Conservation (phyloP, 1,140 invertebrate species). For the Reticulitermes speratus region DNA sequence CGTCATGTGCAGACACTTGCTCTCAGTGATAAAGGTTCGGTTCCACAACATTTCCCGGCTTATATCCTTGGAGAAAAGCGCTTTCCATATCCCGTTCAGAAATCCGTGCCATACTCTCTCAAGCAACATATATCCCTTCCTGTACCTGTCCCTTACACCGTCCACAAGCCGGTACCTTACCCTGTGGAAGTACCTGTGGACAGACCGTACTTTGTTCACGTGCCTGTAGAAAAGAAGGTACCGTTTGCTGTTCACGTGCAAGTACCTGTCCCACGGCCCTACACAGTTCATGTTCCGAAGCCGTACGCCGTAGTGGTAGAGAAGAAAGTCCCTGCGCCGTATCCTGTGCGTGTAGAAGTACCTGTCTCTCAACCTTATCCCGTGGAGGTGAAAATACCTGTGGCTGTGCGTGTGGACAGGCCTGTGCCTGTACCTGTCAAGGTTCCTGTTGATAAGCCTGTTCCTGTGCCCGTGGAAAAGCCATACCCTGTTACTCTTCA, state of each 20-base stretch:
- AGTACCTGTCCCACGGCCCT: constrained; percentile 73
- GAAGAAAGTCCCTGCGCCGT: constrained; percentile 33
- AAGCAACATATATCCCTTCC: neutral
- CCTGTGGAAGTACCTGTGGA: constrained; percentile 70
- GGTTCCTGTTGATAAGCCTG: neutral
- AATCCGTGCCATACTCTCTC: neutral
- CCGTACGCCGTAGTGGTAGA: constrained; percentile 36
- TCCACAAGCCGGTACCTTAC: constrained; percentile 42
- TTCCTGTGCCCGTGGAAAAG: neutral
- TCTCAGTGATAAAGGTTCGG: neutral
- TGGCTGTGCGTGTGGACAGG: constrained; percentile 27
- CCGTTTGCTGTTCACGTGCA: constrained; percentile 55
- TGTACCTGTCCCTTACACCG: constrained; percentile 19
- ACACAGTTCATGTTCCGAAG: constrained; percentile 50
- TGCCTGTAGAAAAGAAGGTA: constrained; percentile 59
- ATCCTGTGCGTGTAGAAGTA: constrained; percentile 30
- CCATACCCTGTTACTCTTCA: constrained; percentile 49
- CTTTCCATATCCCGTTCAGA: neutral
- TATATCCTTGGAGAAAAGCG: neutral
- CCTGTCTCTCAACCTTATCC: constrained; percentile 32
- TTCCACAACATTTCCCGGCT: neutral
- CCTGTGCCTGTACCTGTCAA: neutral
- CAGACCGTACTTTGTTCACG: constrained; percentile 63
- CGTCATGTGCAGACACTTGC: neutral
- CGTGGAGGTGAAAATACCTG: constrained; percentile 28